Percentiles rank a stretch among this genome's conserved stretches.
These are phyloP conservation scores for Nothocercus nigrocapillus DNA, from an alignment of 2,113 vertebrate genomes.

Conservation along the genomic window DNA sequence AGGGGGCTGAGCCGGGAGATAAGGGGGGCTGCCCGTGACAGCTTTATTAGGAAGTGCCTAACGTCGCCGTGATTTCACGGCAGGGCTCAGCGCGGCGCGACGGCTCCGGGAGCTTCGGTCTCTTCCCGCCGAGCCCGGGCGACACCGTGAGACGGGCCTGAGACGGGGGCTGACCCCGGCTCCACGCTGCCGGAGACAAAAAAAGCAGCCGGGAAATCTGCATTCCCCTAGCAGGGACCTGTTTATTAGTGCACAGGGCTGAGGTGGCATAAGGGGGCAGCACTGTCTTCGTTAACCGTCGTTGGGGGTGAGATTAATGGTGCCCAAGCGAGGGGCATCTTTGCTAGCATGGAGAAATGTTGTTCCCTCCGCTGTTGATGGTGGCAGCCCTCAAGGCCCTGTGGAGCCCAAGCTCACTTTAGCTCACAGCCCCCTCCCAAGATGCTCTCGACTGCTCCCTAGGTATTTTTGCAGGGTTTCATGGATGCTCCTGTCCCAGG, in stretches of 20 bases:
- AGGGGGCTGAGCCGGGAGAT: conserved; percentile 57
- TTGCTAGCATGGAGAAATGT: accelerated
- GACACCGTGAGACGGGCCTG: background rate
- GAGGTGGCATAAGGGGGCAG: accelerated
- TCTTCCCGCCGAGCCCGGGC: background rate
- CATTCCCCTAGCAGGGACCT: background rate
- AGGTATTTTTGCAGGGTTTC: background rate
- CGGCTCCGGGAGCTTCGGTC: background rate
- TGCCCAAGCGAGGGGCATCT: too few relatives aligned
- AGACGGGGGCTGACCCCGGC: background rate
- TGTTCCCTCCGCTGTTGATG: background rate
- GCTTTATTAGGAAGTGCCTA: conserved; percentile 74
- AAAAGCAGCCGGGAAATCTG: background rate
- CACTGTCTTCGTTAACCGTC: accelerated
- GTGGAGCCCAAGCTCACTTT: accelerated
- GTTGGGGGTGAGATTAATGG: accelerated
- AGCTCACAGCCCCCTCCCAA: background rate
- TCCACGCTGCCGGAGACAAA: background rate
- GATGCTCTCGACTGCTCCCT: background rate
- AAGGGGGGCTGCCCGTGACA: conserved; percentile 67
- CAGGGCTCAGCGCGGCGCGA: background rate
- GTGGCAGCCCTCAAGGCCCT: background rate
- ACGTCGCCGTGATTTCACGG: conserved; percentile 59
- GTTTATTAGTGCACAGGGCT: background rate
- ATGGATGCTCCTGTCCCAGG: accelerated